Base-by-base conservation (phyloP, 2,113 vertebrate species). In the Eleginops maclovinus region DNA sequence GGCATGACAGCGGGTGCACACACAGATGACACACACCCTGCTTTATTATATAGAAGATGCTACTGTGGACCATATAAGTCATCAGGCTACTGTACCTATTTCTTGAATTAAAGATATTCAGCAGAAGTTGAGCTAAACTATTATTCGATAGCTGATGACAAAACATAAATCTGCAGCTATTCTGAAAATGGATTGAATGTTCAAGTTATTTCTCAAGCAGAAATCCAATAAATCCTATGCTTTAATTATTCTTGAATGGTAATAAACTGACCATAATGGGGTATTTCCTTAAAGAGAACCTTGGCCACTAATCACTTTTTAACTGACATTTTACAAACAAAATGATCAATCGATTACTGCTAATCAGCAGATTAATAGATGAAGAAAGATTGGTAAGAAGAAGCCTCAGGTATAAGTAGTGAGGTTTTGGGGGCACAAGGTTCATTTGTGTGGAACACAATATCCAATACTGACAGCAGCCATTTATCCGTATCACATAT, bases 401-500 rank as follows among this genome's bases (percentile, higher is more conserved):
- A 9, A 22, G 17, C 3, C 13, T 22, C 4, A 46, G 4, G 14
- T 46, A 5, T 9, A 51, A 51, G n/a, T 17, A 51, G 11, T n/a
- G 13, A 64, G 26, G 6, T 76, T 15, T 40, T 22, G 4, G 2
- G 28, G 36, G 12, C 21, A 50, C n/a, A 36, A 22, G 41, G 7
- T 70, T 28, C 59, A 69, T 21, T 61, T 50, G n/a, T 14, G 40
- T 21, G n/a, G 16, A 61, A 60, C 5, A 40, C 36, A 65, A 61
- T 46, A 50, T 40, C 66, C n/a, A 11, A 36, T 46, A 56, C 50
- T 8, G 46, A 74, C 28, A 26, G n/a, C 0, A 50, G 22, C 44
- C 55, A 68, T 24, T 49, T 61, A 67, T 74, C 40, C 44, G 50
- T 59, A 71, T 79, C 75, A 75, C 10, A 16, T 74, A 53, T 59